phyloP scores from a whole-genome alignment of 2,113 vertebrate species.

The Clupea harengus region DNA sequence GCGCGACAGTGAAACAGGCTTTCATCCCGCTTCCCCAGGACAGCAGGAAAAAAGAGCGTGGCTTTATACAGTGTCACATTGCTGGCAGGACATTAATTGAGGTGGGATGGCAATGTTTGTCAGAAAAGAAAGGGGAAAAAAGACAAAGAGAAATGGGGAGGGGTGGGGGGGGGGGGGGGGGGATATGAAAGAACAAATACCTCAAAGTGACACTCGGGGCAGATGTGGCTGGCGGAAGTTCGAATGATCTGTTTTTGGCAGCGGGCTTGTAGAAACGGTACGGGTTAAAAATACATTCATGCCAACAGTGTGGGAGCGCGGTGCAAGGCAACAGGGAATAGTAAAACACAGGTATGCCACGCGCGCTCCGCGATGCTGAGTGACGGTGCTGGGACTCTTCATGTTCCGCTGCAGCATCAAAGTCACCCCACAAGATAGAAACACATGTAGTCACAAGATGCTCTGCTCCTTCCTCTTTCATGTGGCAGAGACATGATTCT shows the following conservation, averaged over 20 bases:
- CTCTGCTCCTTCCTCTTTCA: neutral
- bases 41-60: slow-evolving; percentile 57
- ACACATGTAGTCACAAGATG: slow-evolving; percentile 1
- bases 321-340: neutral
- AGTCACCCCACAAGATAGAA: neutral
- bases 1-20: slow-evolving; percentile 48
- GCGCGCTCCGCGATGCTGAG: neutral
- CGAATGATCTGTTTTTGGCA: slow-evolving; percentile 10
- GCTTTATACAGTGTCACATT: slow-evolving; percentile 52
- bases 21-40: slow-evolving; percentile 56
- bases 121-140: neutral
- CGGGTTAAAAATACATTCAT: slow-evolving; percentile 6
- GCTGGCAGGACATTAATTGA: slow-evolving; percentile 62
- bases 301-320: neutral
- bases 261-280: neutral
- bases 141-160: neutral
- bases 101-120: slow-evolving; percentile 45
- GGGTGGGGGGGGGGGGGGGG: neutral
- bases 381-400: neutral
- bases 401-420: neutral
- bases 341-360: slow-evolving; percentile 4
- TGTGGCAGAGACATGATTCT: neutral
- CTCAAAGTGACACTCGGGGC: slow-evolving; percentile 21
- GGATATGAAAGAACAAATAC: slow-evolving; percentile 25
- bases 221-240: slow-evolving; percentile 4